Conservation (phyloP, 2,113 vertebrate genomes). For the Dipodomys stephensi region DNA sequence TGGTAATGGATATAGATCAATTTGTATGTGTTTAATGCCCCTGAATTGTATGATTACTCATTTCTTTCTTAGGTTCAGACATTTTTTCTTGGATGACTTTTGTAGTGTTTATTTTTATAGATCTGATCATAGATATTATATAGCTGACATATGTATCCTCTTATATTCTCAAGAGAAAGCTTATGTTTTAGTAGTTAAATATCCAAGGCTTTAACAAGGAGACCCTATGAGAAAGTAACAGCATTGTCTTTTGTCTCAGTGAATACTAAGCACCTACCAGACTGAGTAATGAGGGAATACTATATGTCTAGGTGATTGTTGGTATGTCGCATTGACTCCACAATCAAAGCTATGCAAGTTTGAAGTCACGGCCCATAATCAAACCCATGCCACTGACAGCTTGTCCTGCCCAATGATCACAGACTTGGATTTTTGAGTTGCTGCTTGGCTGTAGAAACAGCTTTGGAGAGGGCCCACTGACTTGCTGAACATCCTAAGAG, state of each 20-base stretch:
- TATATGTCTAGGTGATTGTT: background rate
- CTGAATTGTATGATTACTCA: conserved; percentile 20
- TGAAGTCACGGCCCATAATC: background rate
- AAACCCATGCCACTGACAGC: background rate
- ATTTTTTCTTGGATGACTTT: conserved; percentile 51
- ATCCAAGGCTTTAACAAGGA: conserved; percentile 9
- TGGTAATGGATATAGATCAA: background rate
- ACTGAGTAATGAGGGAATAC: background rate
- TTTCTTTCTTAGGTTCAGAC: conserved; percentile 24
- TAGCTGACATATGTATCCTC: conserved; percentile 21
- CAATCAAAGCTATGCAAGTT: background rate
- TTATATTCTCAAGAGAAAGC: conserved; percentile 56
- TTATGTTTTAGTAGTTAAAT: conserved; percentile 32
- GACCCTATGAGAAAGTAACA: background rate
- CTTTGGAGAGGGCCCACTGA: background rate
- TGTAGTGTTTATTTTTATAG: conserved; percentile 67
- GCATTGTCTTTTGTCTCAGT: background rate
- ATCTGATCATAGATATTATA: background rate
- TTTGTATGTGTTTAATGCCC: background rate
- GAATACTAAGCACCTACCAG: background rate
- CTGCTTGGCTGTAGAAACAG: background rate
- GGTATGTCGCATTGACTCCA: background rate
- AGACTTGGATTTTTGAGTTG: background rate
- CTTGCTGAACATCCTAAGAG: background rate
- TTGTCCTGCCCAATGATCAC: background rate